A percentile compares a stretch with the other conserved stretches of the same genome.
Evolutionary conservation across 2,113 vertebrate species (phyloP).

Genomic region (Triplophysa tibetana): DNA sequence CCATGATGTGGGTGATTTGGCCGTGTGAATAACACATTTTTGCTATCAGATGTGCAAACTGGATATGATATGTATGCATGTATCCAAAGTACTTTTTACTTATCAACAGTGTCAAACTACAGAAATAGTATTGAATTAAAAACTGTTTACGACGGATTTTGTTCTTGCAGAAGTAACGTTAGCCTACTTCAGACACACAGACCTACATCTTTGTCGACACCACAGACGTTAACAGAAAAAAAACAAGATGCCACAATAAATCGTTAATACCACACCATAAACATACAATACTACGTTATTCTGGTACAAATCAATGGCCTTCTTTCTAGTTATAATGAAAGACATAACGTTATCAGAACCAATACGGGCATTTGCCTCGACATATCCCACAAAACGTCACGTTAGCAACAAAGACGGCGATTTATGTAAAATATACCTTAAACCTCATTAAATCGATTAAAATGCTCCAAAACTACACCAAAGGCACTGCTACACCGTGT

Average conservation of each 20-base stretch:
- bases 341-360: not conserved
- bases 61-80: not conserved
- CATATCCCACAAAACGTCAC: not conserved
- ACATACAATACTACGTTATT: not conserved
- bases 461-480: not conserved
- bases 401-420: not conserved
- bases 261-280: not conserved
- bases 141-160: not conserved
- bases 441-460: not conserved
- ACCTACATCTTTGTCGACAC: not conserved
- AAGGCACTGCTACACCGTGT: not conserved
- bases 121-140: not conserved
- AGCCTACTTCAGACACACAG: not conserved
- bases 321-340: not conserved
- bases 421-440: not conserved
- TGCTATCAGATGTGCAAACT: slow-evolving; percentile 1
- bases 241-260: not conserved
- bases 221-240: slow-evolving; percentile 8
- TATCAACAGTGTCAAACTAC: not conserved
- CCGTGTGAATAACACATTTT: not conserved
- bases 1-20: slow-evolving; percentile 4
- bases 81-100: not conserved
- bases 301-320: not conserved
- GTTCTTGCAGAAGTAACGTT: not conserved
- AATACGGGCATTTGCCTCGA: not conserved